phyloP scores from a whole-genome alignment of 1,140 invertebrate genomes.

The Pemphigus obesinymphae region DNA sequence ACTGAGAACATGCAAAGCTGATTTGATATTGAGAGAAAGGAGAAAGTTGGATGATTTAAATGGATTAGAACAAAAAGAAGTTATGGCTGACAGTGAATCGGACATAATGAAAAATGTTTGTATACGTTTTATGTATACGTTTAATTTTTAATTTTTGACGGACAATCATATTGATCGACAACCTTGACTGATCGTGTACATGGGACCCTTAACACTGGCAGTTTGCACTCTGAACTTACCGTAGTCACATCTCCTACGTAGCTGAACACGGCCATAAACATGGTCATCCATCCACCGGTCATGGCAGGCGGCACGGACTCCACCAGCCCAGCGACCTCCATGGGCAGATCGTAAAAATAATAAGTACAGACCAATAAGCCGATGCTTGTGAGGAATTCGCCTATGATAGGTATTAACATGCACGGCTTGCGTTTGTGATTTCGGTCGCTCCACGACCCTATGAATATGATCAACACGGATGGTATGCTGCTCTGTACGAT shows the following conservation, averaged over 20 bases:
- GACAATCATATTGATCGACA: too few species aligned
- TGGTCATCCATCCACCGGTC: conserved; percentile 78
- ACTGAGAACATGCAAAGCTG: too few species aligned
- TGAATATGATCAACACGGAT: conserved; percentile 68
- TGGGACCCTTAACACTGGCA: too few species aligned
- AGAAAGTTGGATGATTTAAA: too few species aligned
- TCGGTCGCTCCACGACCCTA: conserved; percentile 56
- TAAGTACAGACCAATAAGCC: conserved; percentile 74
- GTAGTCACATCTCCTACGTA: conserved; percentile 82
- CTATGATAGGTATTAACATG: conserved; percentile 75
- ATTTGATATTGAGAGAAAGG: too few species aligned
- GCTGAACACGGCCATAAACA: conserved; percentile 85
- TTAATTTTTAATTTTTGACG: too few species aligned
- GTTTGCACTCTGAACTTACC: too few species aligned
- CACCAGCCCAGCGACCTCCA: conserved; percentile 69
- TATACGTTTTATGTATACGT: not conserved
- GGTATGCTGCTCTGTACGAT: conserved; percentile 69
- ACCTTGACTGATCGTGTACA: too few species aligned
- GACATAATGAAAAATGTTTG: not conserved
- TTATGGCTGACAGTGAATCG: too few species aligned
- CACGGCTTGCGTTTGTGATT: conserved; percentile 73
- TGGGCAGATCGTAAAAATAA: conserved; percentile 61
- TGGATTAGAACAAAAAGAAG: too few species aligned
- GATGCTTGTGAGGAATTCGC: conserved; percentile 70
- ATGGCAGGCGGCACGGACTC: conserved; percentile 73